Base-by-base conservation (phyloP, 2,888 invertebrate species). In the Diarsia dahlii region DNA sequence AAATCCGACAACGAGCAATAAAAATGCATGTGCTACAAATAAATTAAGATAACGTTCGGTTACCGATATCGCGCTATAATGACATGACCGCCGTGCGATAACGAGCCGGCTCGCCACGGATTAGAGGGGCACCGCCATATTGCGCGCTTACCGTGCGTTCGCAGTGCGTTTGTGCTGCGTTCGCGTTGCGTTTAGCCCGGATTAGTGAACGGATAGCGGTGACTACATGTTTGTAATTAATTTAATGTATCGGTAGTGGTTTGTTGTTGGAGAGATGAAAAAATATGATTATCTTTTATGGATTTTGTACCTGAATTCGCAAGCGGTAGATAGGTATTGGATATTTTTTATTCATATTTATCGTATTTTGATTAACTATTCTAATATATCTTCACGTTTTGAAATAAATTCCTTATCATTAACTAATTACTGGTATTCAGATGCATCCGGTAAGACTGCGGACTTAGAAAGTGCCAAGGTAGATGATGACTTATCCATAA, bases 1-100 rank as follows among this genome's bases (percentile, higher is more conserved):
- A 28, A 45, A 71, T 28, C 54, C 20, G 45, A 15, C 8, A 23
- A 9, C 20, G 15, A 28, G 39, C 28, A 54, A 67, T 71, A 71
- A 54, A 46, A 54, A 66, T 54, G 54, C 67, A 67, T 52, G 58
- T 62, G 45, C 28, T 74, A 63, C 68, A 84, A 81, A 87, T 84
- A 87, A 85, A 87, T 85, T 84, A 86, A 87, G 85, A 86, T 89
- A 87, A 84, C 81, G 75, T 80, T 78, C 76, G 84, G 80, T 77
- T 72, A 74, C 63, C 73, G 84, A 81, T 83, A 82, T 76, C 71
- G 74, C 58, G 87, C 87, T 86, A 89, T 94, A 94, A 94, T 94
- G 94, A 93, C 92, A 90, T 88, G 91, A 86, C 89, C 87, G 88
- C 84, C 85, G 80, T 82, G 86, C 89, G 91, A 91, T 93, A 94